A percentile compares a stretch with the other conserved stretches of the same genome.
phyloP scores from a whole-genome alignment of 2,113 vertebrate species.

The Platichthys stellatus region DNA sequence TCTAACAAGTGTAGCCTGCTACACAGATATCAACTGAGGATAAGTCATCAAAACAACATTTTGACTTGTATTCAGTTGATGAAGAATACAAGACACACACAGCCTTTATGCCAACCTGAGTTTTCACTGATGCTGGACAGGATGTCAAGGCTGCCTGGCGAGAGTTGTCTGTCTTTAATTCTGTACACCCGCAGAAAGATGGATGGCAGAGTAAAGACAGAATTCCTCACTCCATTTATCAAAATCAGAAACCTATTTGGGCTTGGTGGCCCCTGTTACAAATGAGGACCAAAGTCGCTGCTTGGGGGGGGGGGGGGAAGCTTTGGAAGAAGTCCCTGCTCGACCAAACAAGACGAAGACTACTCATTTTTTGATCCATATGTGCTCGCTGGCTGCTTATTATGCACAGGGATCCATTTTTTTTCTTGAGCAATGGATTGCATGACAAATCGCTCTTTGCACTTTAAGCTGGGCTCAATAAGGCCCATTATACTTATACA shows the following conservation, averaged over 20 bases:
- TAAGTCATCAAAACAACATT: background rate
- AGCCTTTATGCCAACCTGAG: background rate
- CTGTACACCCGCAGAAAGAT: conserved; percentile 57
- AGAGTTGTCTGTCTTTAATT: conserved; percentile 55
- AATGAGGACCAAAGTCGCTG: conserved; percentile 54
- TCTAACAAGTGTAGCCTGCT: background rate
- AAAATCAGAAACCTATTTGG: conserved; percentile 65
- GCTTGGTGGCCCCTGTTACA: conserved; percentile 64
- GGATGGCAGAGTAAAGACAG: conserved; percentile 63
- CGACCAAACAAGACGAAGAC: conserved; percentile 35
- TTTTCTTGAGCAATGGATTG: conserved; percentile 62
- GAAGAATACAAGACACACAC: background rate
- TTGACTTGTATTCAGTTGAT: no score
- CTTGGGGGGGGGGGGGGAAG: conserved; percentile 40
- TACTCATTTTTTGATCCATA: conserved; percentile 44
- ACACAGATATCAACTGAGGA: background rate
- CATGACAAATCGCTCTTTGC: conserved; percentile 73
- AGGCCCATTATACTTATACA: no score
- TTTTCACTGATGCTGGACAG: background rate
- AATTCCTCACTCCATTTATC: conserved; percentile 65
- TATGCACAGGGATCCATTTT: conserved; percentile 52
- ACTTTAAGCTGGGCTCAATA: conserved; percentile 71
- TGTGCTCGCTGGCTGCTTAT: conserved; percentile 34
- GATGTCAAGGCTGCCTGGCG: conserved; percentile 16
- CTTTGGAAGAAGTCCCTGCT: conserved; percentile 46